Evolutionary conservation across 2,888 invertebrate genomes (phyloP).

Genomic region (Papilio demoleus): DNA sequence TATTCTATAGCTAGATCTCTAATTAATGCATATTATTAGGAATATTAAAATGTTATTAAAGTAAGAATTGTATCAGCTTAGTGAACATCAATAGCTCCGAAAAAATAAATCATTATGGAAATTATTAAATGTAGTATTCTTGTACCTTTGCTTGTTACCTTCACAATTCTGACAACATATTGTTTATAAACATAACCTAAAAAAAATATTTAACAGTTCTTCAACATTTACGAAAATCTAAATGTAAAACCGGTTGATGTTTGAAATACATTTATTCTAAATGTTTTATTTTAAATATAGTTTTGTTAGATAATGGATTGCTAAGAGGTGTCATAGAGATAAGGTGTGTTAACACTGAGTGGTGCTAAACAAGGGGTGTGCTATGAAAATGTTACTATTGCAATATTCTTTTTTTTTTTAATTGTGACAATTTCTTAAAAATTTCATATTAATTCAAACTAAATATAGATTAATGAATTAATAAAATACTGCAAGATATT

Average conservation of each 20-base stretch:
- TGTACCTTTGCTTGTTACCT: slow-evolving; percentile 44
- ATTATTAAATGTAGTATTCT: slow-evolving; percentile 80
- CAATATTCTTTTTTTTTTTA: slow-evolving; percentile 9
- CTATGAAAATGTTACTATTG: slow-evolving; percentile 25
- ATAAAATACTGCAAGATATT: not conserved
- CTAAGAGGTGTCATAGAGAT: slow-evolving; percentile 6
- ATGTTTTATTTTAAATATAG: not conserved
- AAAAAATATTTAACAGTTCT: too few relatives aligned
- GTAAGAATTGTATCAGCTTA: slow-evolving; percentile 83
- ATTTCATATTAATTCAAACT: not conserved
- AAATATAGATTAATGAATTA: not conserved
- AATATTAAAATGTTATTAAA: slow-evolving; percentile 81
- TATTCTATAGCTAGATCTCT: slow-evolving; percentile 83
- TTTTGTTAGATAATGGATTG: not conserved
- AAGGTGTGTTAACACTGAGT: slow-evolving; percentile 26
- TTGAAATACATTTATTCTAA: not conserved
- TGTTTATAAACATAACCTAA: not conserved
- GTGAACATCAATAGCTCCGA: slow-evolving; percentile 83
- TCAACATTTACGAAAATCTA: not conserved
- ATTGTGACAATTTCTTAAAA: not conserved
- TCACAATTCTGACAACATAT: not conserved
- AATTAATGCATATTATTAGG: slow-evolving; percentile 83
- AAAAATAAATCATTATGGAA: slow-evolving; percentile 82
- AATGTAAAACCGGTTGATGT: slow-evolving; percentile 5
- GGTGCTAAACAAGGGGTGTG: slow-evolving; percentile 17